Base-by-base conservation (phyloP, 2,113 vertebrate genomes). In the Scortum barcoo region DNA sequence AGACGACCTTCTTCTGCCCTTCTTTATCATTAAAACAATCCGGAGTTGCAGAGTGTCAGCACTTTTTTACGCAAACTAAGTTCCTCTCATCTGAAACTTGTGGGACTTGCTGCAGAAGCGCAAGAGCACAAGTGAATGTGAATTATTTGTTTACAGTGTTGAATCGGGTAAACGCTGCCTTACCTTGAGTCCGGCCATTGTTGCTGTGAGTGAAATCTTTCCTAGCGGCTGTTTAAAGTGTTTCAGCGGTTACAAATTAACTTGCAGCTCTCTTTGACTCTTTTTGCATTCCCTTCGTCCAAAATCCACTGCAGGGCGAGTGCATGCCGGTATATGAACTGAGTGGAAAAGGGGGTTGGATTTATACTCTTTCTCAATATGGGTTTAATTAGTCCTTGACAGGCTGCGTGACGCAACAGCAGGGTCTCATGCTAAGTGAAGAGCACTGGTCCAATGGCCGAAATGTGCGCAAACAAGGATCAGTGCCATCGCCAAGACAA, bases 141-240 rank as follows among this genome's bases (percentile, higher is more conserved):
- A 28, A 63, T 54, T 14, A 19, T 40, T 44, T 71, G 7, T 6
- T 3, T 20, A 4, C 12, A 61, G 13, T 10, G 38, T 48, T 53
- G 0, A 46, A 40, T 17, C 12, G 13, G 61, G 12, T 16, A n/a
- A 70, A 78, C 3, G 38, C 50, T 16, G 61, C 54, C 96, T 96
- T 96, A 99, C 97, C 97, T 98, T 96, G 36, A 99, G 86, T 80
- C 92, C 94, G 0, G 93, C 84, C 97, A 97, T 97, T 72, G 40
- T 93, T 93, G 51, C 0, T 22, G 58, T 86, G 70, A 81, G 83
- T 75, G 58, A 1, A 72, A 80, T 51, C 13, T 38, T 40, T 38
- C 57, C n/a, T 73, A 2, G 22, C 38, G 48, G 33, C 50, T 76
- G 42, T 33, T 80, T 13, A 44, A 72, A 76, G 60, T 12, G 46